Conservation (phyloP, 2,888 invertebrate species). For the Agrotis segetum region DNA sequence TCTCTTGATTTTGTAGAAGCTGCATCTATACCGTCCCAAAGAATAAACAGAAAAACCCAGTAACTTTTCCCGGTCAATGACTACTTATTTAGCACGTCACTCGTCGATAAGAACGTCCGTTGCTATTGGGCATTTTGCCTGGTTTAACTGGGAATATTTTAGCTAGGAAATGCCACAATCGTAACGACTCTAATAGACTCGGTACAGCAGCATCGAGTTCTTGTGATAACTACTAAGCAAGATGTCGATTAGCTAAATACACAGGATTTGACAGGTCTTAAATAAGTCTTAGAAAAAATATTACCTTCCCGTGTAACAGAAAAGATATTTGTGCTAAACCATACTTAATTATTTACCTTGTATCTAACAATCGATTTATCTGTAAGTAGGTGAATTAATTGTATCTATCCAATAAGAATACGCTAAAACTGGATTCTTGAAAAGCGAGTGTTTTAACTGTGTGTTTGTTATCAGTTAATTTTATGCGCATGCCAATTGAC, state of each 20-base stretch:
- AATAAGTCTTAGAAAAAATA: too few species aligned
- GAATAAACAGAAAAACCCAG: constrained; percentile 25
- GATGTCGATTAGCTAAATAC: neutral
- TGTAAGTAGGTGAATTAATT: neutral
- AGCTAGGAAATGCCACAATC: constrained; percentile 26
- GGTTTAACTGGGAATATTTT: constrained; percentile 43
- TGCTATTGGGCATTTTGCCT: constrained; percentile 28
- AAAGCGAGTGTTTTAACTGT: constrained; percentile 53
- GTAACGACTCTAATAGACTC: neutral
- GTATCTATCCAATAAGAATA: neutral
- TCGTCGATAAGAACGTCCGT: constrained; percentile 29
- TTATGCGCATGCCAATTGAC: constrained; percentile 76
- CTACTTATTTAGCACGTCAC: constrained; percentile 26
- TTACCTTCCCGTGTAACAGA: too few species aligned
- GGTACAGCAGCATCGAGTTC: neutral
- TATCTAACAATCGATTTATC: too few species aligned
- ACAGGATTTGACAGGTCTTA: too few species aligned
- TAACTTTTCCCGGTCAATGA: constrained; percentile 27
- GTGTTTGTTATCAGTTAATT: constrained; percentile 79
- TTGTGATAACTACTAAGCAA: neutral
- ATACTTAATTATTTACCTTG: too few species aligned
- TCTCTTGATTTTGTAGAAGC: neutral
- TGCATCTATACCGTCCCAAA: constrained; percentile 2
- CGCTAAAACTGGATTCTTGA: neutral
- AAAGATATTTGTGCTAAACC: too few species aligned